Evolutionary conservation across 1,140 invertebrate species (phyloP).

Genomic region (Zaprionus lachaisei): DNA sequence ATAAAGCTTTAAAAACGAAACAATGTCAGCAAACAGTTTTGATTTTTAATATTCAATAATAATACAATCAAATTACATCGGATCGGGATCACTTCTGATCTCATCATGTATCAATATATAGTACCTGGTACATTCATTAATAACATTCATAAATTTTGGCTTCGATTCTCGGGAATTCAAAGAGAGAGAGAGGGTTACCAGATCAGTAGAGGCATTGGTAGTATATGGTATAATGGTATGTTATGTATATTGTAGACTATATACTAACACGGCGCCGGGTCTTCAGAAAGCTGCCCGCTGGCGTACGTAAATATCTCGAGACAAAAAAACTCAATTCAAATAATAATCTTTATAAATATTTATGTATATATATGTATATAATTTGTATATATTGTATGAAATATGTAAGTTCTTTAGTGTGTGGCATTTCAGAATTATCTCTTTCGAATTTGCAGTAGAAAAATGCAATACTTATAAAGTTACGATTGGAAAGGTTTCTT

Average conservation of each 20-base stretch:
- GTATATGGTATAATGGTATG: slow-evolving; percentile 15
- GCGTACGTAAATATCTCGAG: slow-evolving; percentile 21
- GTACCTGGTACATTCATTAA: slow-evolving; percentile 48
- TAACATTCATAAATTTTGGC: slow-evolving; percentile 77
- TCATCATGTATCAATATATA: slow-evolving; percentile 12
- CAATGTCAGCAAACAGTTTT: slow-evolving; percentile 68
- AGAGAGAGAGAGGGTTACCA: slow-evolving; percentile 7
- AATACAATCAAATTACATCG: slow-evolving; percentile 52
- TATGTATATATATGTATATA: slow-evolving; percentile 4
- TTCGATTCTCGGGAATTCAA: slow-evolving; percentile 54
- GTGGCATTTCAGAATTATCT: slow-evolving; percentile 33
- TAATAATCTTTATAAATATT: slow-evolving; percentile 14
- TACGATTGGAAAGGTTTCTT: slow-evolving; percentile 56
- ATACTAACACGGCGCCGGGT: slow-evolving; percentile 34
- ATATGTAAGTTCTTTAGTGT: slow-evolving; percentile 53
- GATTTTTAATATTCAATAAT: slow-evolving; percentile 76
- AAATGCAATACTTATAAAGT: slow-evolving; percentile 69
- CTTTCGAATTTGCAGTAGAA: slow-evolving; percentile 38
- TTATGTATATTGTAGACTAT: slow-evolving; percentile 38
- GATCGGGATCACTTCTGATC: slow-evolving; percentile 35
- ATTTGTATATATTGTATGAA: slow-evolving; percentile 10
- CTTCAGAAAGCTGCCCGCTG: slow-evolving; percentile 6
- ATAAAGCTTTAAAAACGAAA: slow-evolving; percentile 76
- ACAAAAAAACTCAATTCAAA: slow-evolving; percentile 12
- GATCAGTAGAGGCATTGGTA: slow-evolving; percentile 25